Base-by-base conservation (phyloP, 2,888 invertebrate genomes). In the Plebejus anna region DNA sequence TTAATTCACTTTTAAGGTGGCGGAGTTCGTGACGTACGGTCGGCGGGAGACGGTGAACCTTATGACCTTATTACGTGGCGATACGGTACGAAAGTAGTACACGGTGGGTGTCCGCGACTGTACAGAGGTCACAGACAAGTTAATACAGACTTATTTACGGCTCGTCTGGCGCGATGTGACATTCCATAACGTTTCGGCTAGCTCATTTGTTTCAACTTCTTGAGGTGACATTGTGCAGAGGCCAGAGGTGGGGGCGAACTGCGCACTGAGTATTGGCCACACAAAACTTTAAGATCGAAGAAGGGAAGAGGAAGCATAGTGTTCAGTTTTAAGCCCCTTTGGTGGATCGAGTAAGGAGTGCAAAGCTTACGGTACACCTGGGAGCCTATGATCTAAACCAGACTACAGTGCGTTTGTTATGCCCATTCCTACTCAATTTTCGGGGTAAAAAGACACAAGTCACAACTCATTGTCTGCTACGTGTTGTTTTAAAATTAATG, bases 101-200 rank as follows among this genome's bases (percentile, higher is more conserved):
- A 61, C 28, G 11, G 61, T 28, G 61, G 61, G 61, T 66, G 66
- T 32, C 11, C 77, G 78, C 77, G 76, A 78, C 78, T 81, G 84
- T 85, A 79, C 87, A 87, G 87, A 88, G 91, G 90, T 90, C 91
- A 86, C 89, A 92, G 92, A 92, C 92, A 86, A 90, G 90, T 90
- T 90, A 91, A 92, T 92, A 91, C 89, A 84, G 87, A 88, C 85
- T 90, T 92, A 92, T 92, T 92, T 93, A 91, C 92, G 89, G 89
- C 89, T 88, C 86, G 92, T 91, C 92, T 93, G 90, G 89, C 86
- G 86, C 88, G 84, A 87, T 83, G 88, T 90, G 91, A 92, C 90
- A 91, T 92, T 91, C 90, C 86, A 88, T 88, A 91, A 91, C 88
- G 86, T 82, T 85, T 87, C 84, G 83, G 82, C 83, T 84, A 83